These are phyloP conservation scores for Sebastes cheni DNA, from an alignment of 2,797 vertebrate genomes.

Conservation along the genomic window DNA sequence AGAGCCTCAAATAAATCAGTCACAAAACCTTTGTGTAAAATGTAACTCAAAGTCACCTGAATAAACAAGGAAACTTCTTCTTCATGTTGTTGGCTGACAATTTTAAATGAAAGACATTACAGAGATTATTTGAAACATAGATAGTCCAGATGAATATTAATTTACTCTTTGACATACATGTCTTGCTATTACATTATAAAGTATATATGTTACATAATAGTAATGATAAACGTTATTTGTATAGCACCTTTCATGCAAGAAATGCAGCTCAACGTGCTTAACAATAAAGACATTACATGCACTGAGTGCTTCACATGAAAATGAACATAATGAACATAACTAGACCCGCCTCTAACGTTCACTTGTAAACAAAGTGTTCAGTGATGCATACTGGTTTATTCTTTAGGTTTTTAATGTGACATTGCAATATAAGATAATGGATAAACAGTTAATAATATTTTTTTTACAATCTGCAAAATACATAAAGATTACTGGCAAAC, in stretches of 20 bases:
- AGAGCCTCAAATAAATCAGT: not conserved
- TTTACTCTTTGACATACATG: too few relatives aligned
- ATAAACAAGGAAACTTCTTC: not conserved
- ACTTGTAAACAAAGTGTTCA: slow-evolving; percentile 48
- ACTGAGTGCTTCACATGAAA: too few relatives aligned
- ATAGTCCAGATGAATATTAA: too few relatives aligned
- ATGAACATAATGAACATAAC: too few relatives aligned
- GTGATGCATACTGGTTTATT: not conserved
- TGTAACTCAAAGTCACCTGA: not conserved
- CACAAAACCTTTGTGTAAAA: not conserved
- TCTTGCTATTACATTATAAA: too few relatives aligned
- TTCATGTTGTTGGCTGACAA: not conserved
- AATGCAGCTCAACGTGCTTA: too few relatives aligned
- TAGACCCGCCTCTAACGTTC: slow-evolving; percentile 26
- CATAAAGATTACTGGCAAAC: not conserved
- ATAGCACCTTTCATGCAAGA: too few relatives aligned
- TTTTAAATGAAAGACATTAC: not conserved
- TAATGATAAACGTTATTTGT: too few relatives aligned
- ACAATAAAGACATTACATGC: too few relatives aligned
- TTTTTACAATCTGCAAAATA: not conserved
- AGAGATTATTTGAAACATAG: too few relatives aligned
- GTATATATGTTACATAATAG: too few relatives aligned
- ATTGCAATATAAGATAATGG: not conserved
- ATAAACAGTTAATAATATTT: not conserved
- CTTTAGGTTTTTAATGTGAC: not conserved